Evolutionary conservation across 2,888 invertebrate species (phyloP).

Genomic region (Phrixothrix hirtus): DNA sequence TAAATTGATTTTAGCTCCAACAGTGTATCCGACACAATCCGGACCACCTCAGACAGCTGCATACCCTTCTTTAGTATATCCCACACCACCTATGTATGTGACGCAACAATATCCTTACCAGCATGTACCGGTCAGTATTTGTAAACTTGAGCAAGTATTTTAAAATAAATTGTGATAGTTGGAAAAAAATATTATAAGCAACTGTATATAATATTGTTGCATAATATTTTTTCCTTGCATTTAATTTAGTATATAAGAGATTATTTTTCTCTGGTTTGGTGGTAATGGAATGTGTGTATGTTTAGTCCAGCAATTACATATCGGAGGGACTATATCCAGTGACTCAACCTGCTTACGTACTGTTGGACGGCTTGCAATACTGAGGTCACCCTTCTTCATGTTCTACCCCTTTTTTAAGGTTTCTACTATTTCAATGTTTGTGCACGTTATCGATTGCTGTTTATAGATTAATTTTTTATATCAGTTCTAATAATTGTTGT

Average conservation of each 20-base stretch:
- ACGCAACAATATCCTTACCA: conserved; percentile 56
- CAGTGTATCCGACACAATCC: conserved; percentile 52
- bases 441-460: conserved; percentile 28
- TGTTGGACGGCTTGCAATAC: conserved; percentile 67
- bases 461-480: neutral
- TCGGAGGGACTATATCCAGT: conserved; percentile 62
- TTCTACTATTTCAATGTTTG: conserved; percentile 40
- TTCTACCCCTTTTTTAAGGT: conserved; percentile 53
- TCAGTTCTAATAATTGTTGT: neutral
- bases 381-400: conserved; percentile 57
- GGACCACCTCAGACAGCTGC: conserved; percentile 52
- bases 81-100: conserved; percentile 55
- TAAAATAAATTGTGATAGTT: too few relatives aligned
- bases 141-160: too few relatives aligned
- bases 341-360: conserved; percentile 64
- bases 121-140: conserved; percentile 54
- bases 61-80: conserved; percentile 54
- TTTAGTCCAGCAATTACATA: conserved; percentile 57
- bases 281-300: conserved; percentile 24
- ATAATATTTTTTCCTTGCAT: too few relatives aligned
- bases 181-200: too few relatives aligned
- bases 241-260: too few relatives aligned
- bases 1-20: conserved; percentile 50
- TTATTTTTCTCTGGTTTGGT: too few relatives aligned
- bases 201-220: too few relatives aligned